Evolutionary conservation across 2,113 vertebrate genomes (phyloP), one percentile per base, ranked within the genome.

Genomic region (Dipodomys merriami): DNA sequence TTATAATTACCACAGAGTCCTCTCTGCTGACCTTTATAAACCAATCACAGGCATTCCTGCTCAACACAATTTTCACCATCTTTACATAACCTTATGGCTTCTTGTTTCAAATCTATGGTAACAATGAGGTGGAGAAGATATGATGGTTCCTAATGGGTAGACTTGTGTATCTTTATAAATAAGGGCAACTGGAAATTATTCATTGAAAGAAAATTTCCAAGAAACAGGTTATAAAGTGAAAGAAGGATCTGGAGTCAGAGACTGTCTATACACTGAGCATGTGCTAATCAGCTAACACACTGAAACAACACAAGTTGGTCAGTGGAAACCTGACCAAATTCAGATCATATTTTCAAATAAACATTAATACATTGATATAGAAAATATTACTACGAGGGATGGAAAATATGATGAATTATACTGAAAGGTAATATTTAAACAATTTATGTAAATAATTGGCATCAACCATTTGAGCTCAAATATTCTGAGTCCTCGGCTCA

Each of bases 401-500:
- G 27, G 6, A 10, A 46, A 69, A 29, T 67, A 81, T 20, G 49
- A 9, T 57, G 5, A 33, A 15, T 65, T 35, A 39, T 25, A 88
- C 67, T 7, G 19, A 78, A 86, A 92, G 49, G 67, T 6, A 69
- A 88, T 44, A 11, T 64, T 77, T 67, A 76, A 83, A 83, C 49
- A 46, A 83, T 35, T 95, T 93, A 76, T 35, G 25, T 77, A 67
- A 91, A 86, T 11, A n/a, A 89, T 65, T 88, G 27, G 39, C 20
- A 60, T 19, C 19, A 79, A 77, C 4, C 8, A 86, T n/a, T 57
- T 8, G 20, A 86, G 18, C 27, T 86, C 27, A 88, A 90, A 79
- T 77, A 83, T 77, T 91, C 60, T 90, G 94, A 85, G n/a, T 90
- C 67, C 23, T 16, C 68, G 44, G 44, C 29, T 90, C n/a, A 71